Evolutionary conservation across 2,113 vertebrate species (phyloP).

Genomic region (Microcebus ravelobensis): DNA sequence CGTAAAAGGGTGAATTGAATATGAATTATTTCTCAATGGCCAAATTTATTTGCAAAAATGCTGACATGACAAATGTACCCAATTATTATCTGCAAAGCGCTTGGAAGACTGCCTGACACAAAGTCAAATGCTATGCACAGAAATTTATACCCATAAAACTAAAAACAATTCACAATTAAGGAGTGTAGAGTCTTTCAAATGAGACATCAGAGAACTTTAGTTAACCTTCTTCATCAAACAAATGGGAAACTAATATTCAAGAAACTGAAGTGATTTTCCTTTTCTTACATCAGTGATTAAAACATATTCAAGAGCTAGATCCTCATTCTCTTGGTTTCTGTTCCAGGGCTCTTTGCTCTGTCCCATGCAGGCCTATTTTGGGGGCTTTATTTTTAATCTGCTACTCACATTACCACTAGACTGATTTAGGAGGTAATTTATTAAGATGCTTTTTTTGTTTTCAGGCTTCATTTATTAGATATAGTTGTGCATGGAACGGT

Average conservation of each 20-base stretch:
- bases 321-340: background rate
- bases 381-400: background rate
- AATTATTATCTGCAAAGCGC: background rate
- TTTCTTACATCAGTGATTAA: background rate
- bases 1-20: background rate
- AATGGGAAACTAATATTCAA: background rate
- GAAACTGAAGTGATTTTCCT: background rate
- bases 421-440: background rate
- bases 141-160: background rate
- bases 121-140: background rate
- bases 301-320: background rate
- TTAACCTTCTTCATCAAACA: background rate
- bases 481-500: background rate
- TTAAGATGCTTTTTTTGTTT: background rate
- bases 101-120: background rate
- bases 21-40: background rate
- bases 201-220: background rate
- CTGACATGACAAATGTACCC: too few species aligned
- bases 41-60: background rate
- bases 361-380: rapidly evolving
- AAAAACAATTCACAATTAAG: background rate
- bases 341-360: background rate
- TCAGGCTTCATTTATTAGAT: background rate
- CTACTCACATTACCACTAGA: too few species aligned
- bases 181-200: background rate